Conservation (phyloP, 1,140 invertebrate species). For the Lepidotrigona ventralis region DNA sequence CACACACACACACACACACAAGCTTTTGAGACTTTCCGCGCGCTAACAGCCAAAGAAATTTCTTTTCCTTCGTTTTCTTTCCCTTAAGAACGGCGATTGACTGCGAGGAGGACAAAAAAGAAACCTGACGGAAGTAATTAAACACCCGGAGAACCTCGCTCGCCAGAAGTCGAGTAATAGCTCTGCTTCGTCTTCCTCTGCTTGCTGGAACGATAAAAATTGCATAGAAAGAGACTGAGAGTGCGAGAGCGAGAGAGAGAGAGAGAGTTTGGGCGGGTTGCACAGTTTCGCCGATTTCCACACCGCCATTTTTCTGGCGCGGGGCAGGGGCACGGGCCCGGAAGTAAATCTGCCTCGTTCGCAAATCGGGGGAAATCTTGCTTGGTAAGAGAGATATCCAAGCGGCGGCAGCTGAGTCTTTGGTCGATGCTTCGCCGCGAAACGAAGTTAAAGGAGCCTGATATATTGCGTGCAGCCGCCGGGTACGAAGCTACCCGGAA, state of each 20-base stretch:
- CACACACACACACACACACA: background rate
- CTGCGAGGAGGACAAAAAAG: background rate
- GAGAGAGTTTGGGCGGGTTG: background rate
- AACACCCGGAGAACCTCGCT: slow-evolving; percentile 31
- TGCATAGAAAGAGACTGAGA: background rate
- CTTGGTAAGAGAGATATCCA: slow-evolving; percentile 22
- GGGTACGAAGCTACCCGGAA: slow-evolving; percentile 63
- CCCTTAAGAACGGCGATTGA: background rate
- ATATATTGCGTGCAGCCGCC: slow-evolving; percentile 63
- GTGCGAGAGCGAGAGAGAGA: no score
- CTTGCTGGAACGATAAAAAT: slow-evolving; percentile 29
- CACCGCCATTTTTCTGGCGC: slow-evolving; percentile 58
- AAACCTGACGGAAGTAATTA: slow-evolving; percentile 54
- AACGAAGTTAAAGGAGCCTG: slow-evolving; percentile 63
- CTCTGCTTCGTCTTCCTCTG: slow-evolving; percentile 59
- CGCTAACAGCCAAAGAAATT: background rate
- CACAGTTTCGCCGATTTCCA: slow-evolving; percentile 43
- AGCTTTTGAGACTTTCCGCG: background rate
- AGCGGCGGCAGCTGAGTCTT: slow-evolving; percentile 52
- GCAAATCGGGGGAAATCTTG: slow-evolving; percentile 59
- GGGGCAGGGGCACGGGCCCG: background rate
- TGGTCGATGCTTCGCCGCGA: slow-evolving; percentile 55
- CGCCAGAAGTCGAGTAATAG: slow-evolving; percentile 60
- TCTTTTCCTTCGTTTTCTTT: background rate
- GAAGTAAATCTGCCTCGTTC: slow-evolving; percentile 70